A percentile compares a stretch with the other conserved stretches of the same genome.
phyloP scores from a whole-genome alignment of 2,888 invertebrate genomes.

The Agrochola lychnidis region DNA sequence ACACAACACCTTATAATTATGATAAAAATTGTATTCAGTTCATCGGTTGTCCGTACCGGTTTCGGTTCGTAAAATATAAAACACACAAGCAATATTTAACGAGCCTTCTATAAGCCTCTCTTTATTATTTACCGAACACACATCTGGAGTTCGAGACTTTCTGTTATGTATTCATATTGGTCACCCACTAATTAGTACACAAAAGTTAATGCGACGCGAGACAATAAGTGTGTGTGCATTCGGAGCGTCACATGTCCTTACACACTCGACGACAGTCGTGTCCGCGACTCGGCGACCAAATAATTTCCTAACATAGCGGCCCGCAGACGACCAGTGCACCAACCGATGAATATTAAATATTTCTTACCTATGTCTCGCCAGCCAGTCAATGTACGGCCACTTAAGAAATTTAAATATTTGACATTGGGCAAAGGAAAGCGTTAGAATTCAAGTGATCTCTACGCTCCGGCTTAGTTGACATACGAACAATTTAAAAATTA shows the following conservation, averaged over 20 bases:
- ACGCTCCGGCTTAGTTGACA: conserved; percentile 86
- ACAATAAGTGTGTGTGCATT: conserved; percentile 83
- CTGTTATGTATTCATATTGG: conserved; percentile 89
- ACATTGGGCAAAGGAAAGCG: conserved; percentile 90
- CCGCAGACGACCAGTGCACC: conserved; percentile 74
- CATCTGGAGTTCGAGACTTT: conserved; percentile 88
- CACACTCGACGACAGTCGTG: conserved; percentile 68
- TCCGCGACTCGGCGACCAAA: conserved; percentile 72
- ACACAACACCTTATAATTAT: conserved; percentile 75
- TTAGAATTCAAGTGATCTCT: conserved; percentile 91
- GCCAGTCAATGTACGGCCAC: conserved; percentile 89
- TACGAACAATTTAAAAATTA: conserved; percentile 89
- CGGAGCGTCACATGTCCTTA: conserved; percentile 81
- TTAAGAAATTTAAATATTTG: conserved; percentile 90
- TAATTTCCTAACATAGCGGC: conserved; percentile 76
- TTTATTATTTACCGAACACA: conserved; percentile 88
- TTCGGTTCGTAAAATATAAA: conserved; percentile 82
- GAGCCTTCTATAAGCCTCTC: conserved; percentile 81
- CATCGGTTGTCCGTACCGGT: conserved; percentile 78
- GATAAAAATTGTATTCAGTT: conserved; percentile 79
- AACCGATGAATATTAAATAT: conserved; percentile 88
- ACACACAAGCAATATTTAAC: conserved; percentile 83
- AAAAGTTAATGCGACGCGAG: conserved; percentile 86
- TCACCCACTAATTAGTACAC: conserved; percentile 90
- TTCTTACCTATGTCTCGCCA: conserved; percentile 84